Base-by-base conservation (phyloP, 2,888 invertebrate genomes). In the Erannis defoliaria region DNA sequence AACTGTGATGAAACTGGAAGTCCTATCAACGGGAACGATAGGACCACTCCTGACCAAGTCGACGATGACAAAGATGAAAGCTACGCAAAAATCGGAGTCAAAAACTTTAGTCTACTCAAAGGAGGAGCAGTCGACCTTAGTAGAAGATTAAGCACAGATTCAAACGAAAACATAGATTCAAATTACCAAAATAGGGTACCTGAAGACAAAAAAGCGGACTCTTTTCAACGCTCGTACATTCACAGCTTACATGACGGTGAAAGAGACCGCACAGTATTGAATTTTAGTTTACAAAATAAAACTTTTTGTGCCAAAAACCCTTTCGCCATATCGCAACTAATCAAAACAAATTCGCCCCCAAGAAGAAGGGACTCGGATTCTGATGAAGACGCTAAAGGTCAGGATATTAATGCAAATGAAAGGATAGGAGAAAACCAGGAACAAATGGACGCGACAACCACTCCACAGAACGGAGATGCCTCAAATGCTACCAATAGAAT, bases 241-340 rank as follows among this genome's bases (percentile, higher is more conserved):
- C 90, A 93, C 77, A 93, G 93, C 73, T 82, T 93, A 76, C 90
- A 88, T 67, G 86, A 85, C 43, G 71, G 78, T 42, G 88, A 88
- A 16, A 86, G 86, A 70, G 89, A 89, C 68, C 81, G 88, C 67
- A 93, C 90, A 50, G 87, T 92, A 55, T 77, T 93, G 67, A 91
- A 90, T 69, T 92, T 92, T 86, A 90, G 81, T 87, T 86, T 91
- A 88, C 90, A 90, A 81, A 91, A 88, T 76, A 93, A 93, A 82
- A 88, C 88, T 59, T 93, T 93, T 75, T 93, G 93, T 90, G 93
- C 93, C 88, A 93, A 93, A 89, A 93, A 93, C 79, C 93, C 93
- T 72, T 93, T 93, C 77, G 93, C 93, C 79, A 93, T 93, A 83
- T 93, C 93, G 50, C 93, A 93, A 77, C 81, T 93, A 81, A 93